Conservation (phyloP, 2,888 invertebrate genomes). For the Hydriomena furcata region DNA sequence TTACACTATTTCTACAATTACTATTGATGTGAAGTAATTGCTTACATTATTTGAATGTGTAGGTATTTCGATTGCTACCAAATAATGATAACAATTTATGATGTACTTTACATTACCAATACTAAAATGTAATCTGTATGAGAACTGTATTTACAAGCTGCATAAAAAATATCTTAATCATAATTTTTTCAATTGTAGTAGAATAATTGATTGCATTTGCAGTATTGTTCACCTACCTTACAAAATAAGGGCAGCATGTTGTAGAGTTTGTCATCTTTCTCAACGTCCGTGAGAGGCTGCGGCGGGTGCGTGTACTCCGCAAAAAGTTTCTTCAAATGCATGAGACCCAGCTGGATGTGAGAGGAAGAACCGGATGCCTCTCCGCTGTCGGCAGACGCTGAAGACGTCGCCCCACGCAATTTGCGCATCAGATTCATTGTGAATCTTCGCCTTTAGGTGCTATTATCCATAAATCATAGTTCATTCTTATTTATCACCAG, state of each 20-base stretch:
- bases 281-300: conserved; percentile 90
- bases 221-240: conserved; percentile 86
- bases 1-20: no score
- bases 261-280: conserved; percentile 96
- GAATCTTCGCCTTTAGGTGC: conserved; percentile 12
- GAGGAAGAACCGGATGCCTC: conserved; percentile 86
- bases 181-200: no score
- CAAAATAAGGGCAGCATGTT: conserved; percentile 99
- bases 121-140: no score
- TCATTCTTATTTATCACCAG: conserved; percentile 3
- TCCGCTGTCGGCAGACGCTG: conserved; percentile 79
- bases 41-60: no score
- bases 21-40: no score
- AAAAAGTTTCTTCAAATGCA: conserved; percentile 98
- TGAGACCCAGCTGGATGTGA: conserved; percentile 95
- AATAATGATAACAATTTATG: no score
- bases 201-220: no score
- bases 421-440: conserved; percentile 97
- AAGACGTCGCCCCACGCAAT: conserved; percentile 85
- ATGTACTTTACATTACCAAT: no score
- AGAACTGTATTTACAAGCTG: no score
- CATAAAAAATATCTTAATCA: no score
- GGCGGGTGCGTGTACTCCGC: conserved; percentile 96
- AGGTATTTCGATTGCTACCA: no score
- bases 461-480: conserved; percentile 12